Evolutionary conservation across 1,140 invertebrate species (phyloP).

Genomic region (Druon quercuslanigerum): DNA sequence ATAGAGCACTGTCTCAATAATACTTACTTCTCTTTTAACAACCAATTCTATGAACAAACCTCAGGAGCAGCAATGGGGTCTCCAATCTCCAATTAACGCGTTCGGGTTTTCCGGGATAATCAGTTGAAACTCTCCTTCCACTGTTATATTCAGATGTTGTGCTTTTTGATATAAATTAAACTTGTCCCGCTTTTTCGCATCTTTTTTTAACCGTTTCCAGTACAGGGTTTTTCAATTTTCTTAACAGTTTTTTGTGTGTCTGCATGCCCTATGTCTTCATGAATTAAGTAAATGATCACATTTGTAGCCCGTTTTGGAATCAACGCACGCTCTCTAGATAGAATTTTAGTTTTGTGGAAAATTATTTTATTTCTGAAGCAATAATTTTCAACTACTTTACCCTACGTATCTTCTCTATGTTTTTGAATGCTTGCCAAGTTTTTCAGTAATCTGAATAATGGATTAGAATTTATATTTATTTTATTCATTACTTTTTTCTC

Average conservation of each 20-base stretch:
- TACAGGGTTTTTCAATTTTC: slow-evolving; percentile 12
- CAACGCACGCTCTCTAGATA: not conserved
- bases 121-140: slow-evolving; percentile 33
- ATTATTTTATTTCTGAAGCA: not conserved
- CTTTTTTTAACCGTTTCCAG: slow-evolving; percentile 24
- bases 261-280: slow-evolving; percentile 27
- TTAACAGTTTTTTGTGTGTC: slow-evolving; percentile 25
- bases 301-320: not conserved
- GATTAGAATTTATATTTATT: not conserved
- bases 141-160: slow-evolving; percentile 19
- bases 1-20: too few relatives aligned
- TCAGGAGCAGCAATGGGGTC: too few relatives aligned
- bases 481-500: not conserved
- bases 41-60: too few relatives aligned
- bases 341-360: slow-evolving; percentile 8
- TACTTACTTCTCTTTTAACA: too few relatives aligned
- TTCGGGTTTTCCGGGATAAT: too few relatives aligned
- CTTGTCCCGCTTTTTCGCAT: slow-evolving; percentile 19
- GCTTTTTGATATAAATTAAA: slow-evolving; percentile 36
- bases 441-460: not conserved
- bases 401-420: too few relatives aligned
- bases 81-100: too few relatives aligned
- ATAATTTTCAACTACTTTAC: slow-evolving; percentile 11
- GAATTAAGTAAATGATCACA: not conserved
- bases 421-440: not conserved